Conservation (phyloP, 1,140 invertebrate species). For the Varroa destructor region DNA sequence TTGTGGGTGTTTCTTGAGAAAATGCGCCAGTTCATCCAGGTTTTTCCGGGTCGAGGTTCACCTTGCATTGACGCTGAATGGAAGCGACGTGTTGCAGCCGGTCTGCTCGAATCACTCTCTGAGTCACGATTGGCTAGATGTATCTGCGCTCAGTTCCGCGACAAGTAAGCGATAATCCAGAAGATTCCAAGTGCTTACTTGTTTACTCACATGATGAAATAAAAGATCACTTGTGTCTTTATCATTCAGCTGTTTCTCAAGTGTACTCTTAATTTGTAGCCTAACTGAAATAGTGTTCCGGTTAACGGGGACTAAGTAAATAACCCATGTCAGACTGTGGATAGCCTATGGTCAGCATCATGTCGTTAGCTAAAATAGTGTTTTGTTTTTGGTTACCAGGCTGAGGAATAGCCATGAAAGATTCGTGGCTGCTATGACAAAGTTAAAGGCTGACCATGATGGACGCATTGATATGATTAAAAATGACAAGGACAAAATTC, state of each 20-base stretch:
- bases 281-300: no score
- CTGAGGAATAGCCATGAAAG: constrained; percentile 5
- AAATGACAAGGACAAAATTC: constrained; percentile 22
- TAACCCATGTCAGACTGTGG: no score
- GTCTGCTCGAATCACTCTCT: constrained; percentile 58
- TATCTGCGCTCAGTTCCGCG: constrained; percentile 55
- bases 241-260: no score
- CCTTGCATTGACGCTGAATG: constrained; percentile 54
- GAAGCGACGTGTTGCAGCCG: constrained; percentile 56
- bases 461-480: constrained; percentile 16
- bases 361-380: no score
- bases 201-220: no score
- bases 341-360: no score
- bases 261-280: no score
- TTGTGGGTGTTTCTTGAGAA: constrained; percentile 60
- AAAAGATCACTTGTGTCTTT: no score
- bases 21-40: constrained; percentile 50
- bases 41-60: constrained; percentile 51
- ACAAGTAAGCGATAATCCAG: constrained; percentile 24
- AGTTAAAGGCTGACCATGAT: constrained; percentile 19
- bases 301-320: no score
- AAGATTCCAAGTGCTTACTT: no score
- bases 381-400: neutral
- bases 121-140: constrained; percentile 56
- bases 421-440: constrained; percentile 14